Conservation (phyloP, 2,113 vertebrate genomes). For the Lanius ludovicianus region DNA sequence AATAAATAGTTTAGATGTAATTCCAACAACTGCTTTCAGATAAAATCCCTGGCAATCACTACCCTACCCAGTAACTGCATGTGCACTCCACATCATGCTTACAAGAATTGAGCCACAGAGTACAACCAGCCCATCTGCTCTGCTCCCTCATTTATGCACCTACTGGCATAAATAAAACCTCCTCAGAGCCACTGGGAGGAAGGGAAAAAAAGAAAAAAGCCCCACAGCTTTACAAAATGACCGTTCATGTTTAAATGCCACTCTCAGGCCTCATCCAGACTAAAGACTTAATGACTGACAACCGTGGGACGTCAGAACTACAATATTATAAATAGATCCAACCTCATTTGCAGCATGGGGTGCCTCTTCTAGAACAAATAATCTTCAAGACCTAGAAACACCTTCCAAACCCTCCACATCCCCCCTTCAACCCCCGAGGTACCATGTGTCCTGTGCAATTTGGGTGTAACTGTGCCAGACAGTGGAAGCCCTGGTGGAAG, state of each 20-base stretch:
- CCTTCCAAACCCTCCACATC: background rate
- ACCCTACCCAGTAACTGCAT: background rate
- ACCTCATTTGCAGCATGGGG: background rate
- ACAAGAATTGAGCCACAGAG: background rate
- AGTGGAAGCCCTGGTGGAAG: background rate
- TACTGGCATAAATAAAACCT: background rate
- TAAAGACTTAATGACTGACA: background rate
- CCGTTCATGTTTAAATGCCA: background rate
- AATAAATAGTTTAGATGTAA: background rate
- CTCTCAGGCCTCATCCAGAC: background rate
- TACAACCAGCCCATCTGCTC: background rate
- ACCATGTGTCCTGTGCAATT: background rate
- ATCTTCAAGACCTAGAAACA: background rate
- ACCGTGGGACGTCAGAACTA: background rate
- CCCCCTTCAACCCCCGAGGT: background rate
- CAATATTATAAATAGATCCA: background rate
- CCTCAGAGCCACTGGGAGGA: background rate
- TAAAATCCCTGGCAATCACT: background rate
- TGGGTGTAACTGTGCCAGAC: background rate
- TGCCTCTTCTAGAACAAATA: background rate
- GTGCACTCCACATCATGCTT: background rate
- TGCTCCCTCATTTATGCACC: background rate
- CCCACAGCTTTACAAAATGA: background rate
- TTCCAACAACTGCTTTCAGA: background rate
- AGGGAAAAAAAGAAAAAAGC: background rate